Evolutionary conservation across 2,113 vertebrate genomes (phyloP).

Genomic region (Calcarius ornatus): DNA sequence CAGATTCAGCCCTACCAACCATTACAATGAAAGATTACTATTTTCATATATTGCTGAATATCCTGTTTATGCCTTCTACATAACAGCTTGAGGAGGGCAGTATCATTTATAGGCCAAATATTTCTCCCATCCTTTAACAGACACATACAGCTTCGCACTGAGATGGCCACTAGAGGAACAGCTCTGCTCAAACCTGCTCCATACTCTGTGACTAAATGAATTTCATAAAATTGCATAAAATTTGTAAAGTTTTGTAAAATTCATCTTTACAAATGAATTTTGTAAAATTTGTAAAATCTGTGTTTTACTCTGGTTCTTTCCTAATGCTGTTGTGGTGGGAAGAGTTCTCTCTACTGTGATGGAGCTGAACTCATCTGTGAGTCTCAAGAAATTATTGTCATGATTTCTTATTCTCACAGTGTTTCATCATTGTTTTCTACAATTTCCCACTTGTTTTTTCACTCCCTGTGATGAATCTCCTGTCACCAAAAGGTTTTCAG

Average conservation of each 20-base stretch:
- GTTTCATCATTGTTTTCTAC: neutral
- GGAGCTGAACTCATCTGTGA: neutral
- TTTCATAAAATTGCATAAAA: neutral
- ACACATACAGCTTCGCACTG: neutral
- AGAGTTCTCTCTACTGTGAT: neutral
- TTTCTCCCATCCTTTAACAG: neutral
- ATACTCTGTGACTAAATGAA: neutral
- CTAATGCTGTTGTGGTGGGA: neutral
- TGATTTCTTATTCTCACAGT: neutral
- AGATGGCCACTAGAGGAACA: neutral
- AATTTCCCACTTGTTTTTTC: neutral
- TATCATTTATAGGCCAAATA: neutral
- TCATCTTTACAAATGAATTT: too few species aligned
- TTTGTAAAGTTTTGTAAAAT: too few species aligned
- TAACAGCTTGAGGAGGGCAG: neutral
- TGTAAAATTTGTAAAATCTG: too few species aligned
- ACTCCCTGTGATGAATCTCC: neutral
- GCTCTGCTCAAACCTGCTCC: neutral
- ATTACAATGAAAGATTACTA: neutral
- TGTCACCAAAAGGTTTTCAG: neutral
- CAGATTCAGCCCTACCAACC: neutral
- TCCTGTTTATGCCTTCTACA: neutral
- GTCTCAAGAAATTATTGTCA: neutral
- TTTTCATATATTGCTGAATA: neutral
- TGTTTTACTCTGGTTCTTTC: neutral